phyloP scores from a whole-genome alignment of 2,113 vertebrate species.

The Pardalotus punctatus region DNA sequence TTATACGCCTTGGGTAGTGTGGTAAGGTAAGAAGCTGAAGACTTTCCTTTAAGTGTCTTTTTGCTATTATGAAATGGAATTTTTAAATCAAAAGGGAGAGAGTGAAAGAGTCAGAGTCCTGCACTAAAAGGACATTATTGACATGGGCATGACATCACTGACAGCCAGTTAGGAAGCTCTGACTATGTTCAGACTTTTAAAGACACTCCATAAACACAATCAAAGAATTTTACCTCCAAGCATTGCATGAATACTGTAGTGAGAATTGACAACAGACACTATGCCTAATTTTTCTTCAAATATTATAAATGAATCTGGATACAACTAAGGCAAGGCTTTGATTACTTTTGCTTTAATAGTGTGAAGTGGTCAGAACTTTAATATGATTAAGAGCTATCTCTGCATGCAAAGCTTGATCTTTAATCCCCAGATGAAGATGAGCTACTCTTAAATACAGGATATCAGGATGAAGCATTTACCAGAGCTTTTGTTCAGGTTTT shows the following conservation, averaged over 20 bases:
- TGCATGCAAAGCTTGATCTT: background rate
- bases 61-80: constrained; percentile 33
- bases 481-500: background rate
- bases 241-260: background rate
- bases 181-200: background rate
- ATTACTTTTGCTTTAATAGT: background rate
- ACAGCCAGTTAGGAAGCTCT: constrained; percentile 2
- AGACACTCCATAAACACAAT: background rate
- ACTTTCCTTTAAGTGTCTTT: constrained; percentile 18
- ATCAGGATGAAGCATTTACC: background rate
- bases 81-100: constrained; percentile 16
- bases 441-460: background rate
- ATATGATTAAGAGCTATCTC: background rate
- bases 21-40: constrained; percentile 4
- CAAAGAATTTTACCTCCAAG: background rate
- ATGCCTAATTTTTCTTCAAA: background rate
- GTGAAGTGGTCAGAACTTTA: background rate
- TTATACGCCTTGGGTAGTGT: background rate
- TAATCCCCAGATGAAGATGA: background rate
- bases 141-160: background rate
- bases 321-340: background rate
- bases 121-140: constrained; percentile 22
- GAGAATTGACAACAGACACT: background rate
- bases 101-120: background rate
- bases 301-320: background rate